phyloP scores from a whole-genome alignment of 2,888 invertebrate species.

The Phyto melanocephala region DNA sequence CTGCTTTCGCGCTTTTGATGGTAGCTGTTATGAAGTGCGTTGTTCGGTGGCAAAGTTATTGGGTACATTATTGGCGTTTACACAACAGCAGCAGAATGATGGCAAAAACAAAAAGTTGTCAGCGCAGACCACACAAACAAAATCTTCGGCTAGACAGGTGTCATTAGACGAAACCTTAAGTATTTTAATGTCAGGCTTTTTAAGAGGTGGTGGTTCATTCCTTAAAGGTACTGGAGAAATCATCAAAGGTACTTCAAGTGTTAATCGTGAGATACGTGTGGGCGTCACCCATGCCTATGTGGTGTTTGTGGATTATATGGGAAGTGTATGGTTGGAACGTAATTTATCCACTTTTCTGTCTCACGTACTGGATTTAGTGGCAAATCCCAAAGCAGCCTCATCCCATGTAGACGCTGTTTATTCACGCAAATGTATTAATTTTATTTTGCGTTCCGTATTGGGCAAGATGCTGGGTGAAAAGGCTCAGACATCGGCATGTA shows the following conservation, averaged over 20 bases:
- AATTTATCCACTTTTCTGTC: slow-evolving; percentile 91
- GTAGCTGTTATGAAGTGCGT: slow-evolving; percentile 93
- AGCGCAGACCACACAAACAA: slow-evolving; percentile 70
- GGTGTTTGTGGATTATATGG: slow-evolving; percentile 95
- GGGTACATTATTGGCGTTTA: slow-evolving; percentile 85
- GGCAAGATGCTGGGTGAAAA: slow-evolving; percentile 98
- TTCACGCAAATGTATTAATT: slow-evolving; percentile 97
- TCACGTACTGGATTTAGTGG: slow-evolving; percentile 95
- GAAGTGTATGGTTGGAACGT: slow-evolving; percentile 95
- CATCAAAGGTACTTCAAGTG: slow-evolving; percentile 95
- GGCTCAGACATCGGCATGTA: slow-evolving; percentile 96
- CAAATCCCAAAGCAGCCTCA: slow-evolving; percentile 96
- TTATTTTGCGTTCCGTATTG: slow-evolving; percentile 93
- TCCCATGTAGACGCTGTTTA: slow-evolving; percentile 99
- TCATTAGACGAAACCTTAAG: slow-evolving; percentile 95
- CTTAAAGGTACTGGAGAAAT: slow-evolving; percentile 96
- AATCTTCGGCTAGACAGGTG: slow-evolving; percentile 79
- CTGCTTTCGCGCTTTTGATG: slow-evolving; percentile 94
- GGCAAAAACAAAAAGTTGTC: slow-evolving; percentile 76
- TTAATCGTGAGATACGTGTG: slow-evolving; percentile 96
- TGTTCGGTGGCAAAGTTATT: slow-evolving; percentile 95
- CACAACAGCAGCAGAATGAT: slow-evolving; percentile 83
- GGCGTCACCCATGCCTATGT: slow-evolving; percentile 99
- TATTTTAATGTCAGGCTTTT: slow-evolving; percentile 94
- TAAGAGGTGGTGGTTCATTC: slow-evolving; percentile 95